These are phyloP conservation scores for Barbus barbus DNA, from an alignment of 2,113 vertebrate species.

Conservation along the genomic window DNA sequence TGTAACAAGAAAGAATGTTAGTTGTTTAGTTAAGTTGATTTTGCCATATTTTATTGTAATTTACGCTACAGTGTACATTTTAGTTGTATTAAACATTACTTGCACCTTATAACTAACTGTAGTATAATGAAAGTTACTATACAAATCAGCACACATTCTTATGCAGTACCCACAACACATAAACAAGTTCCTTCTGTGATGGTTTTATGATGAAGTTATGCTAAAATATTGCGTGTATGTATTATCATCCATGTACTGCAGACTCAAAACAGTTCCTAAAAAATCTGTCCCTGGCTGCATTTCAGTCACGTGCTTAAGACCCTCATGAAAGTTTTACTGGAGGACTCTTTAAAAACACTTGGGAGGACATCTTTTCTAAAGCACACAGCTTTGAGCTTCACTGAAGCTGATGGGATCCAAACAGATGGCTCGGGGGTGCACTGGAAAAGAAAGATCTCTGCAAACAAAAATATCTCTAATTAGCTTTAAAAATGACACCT, in stretches of 20 bases:
- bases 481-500: constrained; percentile 12
- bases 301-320: constrained; percentile 31
- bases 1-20: no score
- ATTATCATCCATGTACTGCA: not conserved
- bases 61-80: not conserved
- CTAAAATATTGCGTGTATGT: not conserved
- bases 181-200: constrained; percentile 9
- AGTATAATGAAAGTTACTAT: not conserved
- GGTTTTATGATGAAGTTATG: not conserved
- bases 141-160: no score
- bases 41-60: no score
- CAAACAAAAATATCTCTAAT: constrained; percentile 11
- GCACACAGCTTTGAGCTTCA: constrained; percentile 18
- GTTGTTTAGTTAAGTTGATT: no score
- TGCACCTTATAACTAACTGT: not conserved
- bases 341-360: not conserved
- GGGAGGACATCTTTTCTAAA: constrained; percentile 30
- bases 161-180: not conserved
- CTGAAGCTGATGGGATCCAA: constrained; percentile 13
- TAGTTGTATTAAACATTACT: not conserved
- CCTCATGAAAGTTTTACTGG: constrained; percentile 38
- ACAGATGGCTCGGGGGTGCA: not conserved
- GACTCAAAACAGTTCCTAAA: not conserved
- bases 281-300: constrained; percentile 23
- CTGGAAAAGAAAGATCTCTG: not conserved